Percentiles rank a stretch among this genome's conserved stretches.
phyloP scores from a whole-genome alignment of 2,113 vertebrate species.

The Cyanoramphus novaezelandiae region DNA sequence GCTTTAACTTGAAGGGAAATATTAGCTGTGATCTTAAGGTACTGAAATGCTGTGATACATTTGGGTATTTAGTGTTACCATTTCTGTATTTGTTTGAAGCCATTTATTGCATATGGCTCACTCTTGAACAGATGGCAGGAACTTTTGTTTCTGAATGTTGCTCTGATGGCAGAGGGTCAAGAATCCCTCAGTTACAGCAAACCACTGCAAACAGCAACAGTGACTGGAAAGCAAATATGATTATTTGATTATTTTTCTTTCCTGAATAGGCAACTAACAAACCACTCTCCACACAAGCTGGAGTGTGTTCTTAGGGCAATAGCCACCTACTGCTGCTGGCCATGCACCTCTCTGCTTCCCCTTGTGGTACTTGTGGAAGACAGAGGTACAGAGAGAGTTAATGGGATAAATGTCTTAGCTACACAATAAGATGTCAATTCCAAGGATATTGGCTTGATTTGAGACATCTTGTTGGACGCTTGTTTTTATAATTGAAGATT shows the following conservation, averaged over 20 bases:
- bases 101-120: not conserved
- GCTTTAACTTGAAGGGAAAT: not conserved
- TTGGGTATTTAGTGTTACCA: not conserved
- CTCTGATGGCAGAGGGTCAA: not conserved
- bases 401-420: not conserved
- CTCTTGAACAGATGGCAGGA: not conserved
- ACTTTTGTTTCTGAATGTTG: not conserved
- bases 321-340: not conserved
- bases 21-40: not conserved
- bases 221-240: accelerated
- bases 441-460: not conserved
- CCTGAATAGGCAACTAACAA: not conserved
- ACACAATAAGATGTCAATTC: not conserved
- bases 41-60: not conserved
- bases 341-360: not conserved
- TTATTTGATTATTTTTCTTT: not conserved
- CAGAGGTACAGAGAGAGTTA: not conserved
- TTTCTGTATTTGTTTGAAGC: not conserved
- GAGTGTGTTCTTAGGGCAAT: accelerated
- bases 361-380: not conserved
- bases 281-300: not conserved
- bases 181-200: not conserved
- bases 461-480: not conserved
- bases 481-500: not conserved
- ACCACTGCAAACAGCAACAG: not conserved